These are phyloP conservation scores for Acheta domesticus DNA, from an alignment of 2,888 invertebrate species.

Conservation along the genomic window DNA sequence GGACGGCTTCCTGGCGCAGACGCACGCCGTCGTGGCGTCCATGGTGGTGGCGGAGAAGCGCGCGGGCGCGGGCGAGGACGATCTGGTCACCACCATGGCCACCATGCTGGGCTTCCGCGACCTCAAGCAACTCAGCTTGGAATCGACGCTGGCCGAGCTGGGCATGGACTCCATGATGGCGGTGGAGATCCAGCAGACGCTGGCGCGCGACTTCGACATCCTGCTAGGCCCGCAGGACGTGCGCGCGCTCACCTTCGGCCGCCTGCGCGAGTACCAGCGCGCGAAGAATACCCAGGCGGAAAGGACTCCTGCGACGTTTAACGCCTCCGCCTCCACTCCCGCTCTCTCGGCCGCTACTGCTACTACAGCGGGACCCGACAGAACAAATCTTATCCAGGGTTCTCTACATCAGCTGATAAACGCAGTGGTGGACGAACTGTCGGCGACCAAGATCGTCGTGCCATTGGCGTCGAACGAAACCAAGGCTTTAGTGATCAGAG, in stretches of 20 bases:
- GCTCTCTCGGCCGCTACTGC: no score
- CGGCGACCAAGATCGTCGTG: not conserved
- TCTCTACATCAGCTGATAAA: not conserved
- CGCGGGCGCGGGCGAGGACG: not conserved
- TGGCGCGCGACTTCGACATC: conserved; percentile 86
- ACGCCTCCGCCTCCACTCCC: not conserved
- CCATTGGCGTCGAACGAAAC: not conserved
- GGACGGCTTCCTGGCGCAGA: conserved; percentile 63
- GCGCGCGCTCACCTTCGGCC: conserved; percentile 70
- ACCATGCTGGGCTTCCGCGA: conserved; percentile 49
- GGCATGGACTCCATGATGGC: conserved; percentile 98
- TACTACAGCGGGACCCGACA: no score
- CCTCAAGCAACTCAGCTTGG: conserved; percentile 61
- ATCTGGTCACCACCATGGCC: not conserved
- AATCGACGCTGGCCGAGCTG: conserved; percentile 72
- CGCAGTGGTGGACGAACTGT: not conserved
- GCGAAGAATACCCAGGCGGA: not conserved
- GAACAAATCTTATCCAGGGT: no score
- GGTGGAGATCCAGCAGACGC: conserved; percentile 89
- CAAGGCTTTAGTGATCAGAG: not conserved
- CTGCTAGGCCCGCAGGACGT: conserved; percentile 83
- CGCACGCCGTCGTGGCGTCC: conserved; percentile 66
- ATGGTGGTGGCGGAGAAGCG: conserved; percentile 83
- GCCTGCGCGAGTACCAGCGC: conserved; percentile 23
- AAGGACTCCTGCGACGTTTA: not conserved